phyloP scores from a whole-genome alignment of 37 sponge, comb jelly and placozoan species.

The Beroe ovata region DNA sequence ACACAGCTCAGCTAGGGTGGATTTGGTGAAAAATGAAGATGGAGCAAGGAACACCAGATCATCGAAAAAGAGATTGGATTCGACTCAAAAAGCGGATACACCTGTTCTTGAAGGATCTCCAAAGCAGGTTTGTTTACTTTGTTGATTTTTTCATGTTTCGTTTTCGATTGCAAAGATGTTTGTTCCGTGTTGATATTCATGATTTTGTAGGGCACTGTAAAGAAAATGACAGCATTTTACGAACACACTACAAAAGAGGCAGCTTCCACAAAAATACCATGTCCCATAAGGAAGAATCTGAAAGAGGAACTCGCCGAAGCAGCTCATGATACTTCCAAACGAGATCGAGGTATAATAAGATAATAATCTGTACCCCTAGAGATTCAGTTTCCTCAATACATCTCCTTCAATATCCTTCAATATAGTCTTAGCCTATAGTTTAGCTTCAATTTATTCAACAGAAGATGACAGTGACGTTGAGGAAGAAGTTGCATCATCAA shows the following conservation, averaged over 20 bases:
- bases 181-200: too few species aligned
- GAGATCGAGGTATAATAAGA: constrained; percentile 25
- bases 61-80: neutral
- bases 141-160: too few species aligned
- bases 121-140: neutral
- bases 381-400: too few species aligned
- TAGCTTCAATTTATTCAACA: too few species aligned
- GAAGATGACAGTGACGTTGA: too few species aligned
- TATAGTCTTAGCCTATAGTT: too few species aligned
- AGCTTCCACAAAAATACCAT: neutral
- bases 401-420: too few species aligned
- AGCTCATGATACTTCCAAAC: constrained; percentile 13
- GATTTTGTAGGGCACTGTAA: constrained; percentile 53
- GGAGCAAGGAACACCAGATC: neutral
- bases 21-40: too few species aligned
- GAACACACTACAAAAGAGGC: neutral
- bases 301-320: neutral
- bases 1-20: too few species aligned
- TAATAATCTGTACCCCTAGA: too few species aligned
- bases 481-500: too few species aligned
- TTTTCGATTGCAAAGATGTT: too few species aligned
- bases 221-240: constrained; percentile 23
- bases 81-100: neutral
- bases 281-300: neutral
- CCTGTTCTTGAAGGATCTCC: neutral